These are phyloP conservation scores for Busseola fusca DNA, from an alignment of 2,888 invertebrate species.

Conservation along the genomic window DNA sequence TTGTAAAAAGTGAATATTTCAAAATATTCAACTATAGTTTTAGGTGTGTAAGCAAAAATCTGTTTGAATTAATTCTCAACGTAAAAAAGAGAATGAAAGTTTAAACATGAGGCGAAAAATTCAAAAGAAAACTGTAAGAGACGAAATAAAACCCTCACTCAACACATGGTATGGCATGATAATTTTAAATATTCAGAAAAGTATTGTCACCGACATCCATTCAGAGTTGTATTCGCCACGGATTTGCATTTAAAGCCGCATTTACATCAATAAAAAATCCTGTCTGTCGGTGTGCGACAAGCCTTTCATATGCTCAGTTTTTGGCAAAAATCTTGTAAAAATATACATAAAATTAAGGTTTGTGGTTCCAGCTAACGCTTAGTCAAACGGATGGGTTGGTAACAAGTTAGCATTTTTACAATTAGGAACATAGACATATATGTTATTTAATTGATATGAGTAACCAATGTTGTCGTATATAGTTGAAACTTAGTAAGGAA, in stretches of 20 bases:
- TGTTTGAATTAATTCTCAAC: conserved; percentile 19
- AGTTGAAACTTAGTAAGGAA: too few relatives aligned
- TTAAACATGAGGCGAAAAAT: conserved; percentile 13
- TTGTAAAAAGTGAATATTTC: neutral
- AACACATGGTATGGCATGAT: conserved; percentile 51
- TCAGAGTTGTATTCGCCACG: conserved; percentile 38
- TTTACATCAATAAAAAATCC: conserved; percentile 52
- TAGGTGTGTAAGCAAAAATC: neutral
- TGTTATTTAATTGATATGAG: neutral
- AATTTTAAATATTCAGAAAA: conserved; percentile 58
- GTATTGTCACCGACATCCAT: conserved; percentile 55
- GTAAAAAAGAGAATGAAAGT: conserved; percentile 19
- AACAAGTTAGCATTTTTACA: neutral
- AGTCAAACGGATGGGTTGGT: neutral
- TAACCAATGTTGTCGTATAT: neutral
- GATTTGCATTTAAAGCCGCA: conserved; percentile 55
- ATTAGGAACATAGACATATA: too few relatives aligned
- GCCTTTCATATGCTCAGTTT: conserved; percentile 38
- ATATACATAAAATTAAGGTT: neutral
- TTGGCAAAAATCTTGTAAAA: neutral
- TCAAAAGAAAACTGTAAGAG: conserved; percentile 25
- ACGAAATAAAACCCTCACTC: conserved; percentile 26
- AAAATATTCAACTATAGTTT: neutral
- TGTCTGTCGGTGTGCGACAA: conserved; percentile 37
- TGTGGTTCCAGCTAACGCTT: neutral